Evolutionary conservation across 2,888 invertebrate genomes (phyloP).

Genomic region (Epinotia ramella): DNA sequence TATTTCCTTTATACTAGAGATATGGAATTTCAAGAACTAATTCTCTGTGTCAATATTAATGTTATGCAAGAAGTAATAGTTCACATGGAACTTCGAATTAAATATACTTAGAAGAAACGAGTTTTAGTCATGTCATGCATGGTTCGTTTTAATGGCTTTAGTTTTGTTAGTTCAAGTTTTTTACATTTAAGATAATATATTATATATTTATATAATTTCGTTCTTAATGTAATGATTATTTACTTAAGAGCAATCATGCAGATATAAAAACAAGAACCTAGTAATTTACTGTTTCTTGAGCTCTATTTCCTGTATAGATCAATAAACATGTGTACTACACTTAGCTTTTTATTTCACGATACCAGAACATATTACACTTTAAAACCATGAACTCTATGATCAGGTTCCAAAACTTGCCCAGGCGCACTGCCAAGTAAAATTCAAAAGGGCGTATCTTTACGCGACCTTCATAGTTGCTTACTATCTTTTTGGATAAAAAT

Average conservation of each 20-base stretch:
- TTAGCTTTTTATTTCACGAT: neutral
- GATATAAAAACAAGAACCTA: no score
- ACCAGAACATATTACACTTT: neutral
- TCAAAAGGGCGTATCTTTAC: neutral
- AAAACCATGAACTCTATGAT: neutral
- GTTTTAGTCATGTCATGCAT: neutral
- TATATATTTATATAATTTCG: no score
- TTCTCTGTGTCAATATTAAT: neutral
- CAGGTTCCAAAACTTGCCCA: slow-evolving; percentile 5
- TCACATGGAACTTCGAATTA: neutral
- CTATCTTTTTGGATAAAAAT: neutral
- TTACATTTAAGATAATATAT: no score
- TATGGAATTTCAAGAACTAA: neutral
- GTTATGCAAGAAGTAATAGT: neutral
- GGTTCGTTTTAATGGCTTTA: no score
- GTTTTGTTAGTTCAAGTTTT: no score
- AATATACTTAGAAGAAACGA: neutral
- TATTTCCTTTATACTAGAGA: no score
- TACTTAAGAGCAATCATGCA: no score
- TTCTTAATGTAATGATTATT: no score
- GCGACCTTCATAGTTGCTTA: neutral
- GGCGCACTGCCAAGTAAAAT: neutral
- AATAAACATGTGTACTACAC: no score
- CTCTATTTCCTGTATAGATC: no score
- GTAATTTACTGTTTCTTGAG: no score